phyloP scores from a whole-genome alignment of 2,797 vertebrate genomes.

The Microctenopoma stevenorrisi region DNA sequence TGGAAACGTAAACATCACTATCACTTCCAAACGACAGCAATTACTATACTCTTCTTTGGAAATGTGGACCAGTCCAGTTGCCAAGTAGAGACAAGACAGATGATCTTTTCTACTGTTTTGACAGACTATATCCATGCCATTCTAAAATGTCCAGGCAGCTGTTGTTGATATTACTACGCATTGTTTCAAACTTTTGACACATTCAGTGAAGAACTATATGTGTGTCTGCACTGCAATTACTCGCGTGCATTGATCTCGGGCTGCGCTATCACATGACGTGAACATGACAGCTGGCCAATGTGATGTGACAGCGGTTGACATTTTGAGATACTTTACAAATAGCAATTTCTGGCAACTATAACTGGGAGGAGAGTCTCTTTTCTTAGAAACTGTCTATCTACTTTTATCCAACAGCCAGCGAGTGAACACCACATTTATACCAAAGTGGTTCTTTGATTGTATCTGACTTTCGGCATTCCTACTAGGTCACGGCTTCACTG shows the following conservation, averaged over 20 bases:
- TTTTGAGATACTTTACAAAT: constrained; percentile 38
- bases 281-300: constrained; percentile 54
- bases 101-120: constrained; percentile 56
- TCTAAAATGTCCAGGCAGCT: constrained; percentile 65
- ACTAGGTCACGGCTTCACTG: constrained; percentile 19
- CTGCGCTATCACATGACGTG: constrained; percentile 33
- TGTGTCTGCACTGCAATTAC: constrained; percentile 37
- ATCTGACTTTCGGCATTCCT: constrained; percentile 27
- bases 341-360: constrained; percentile 25
- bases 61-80: constrained; percentile 47
- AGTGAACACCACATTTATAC: constrained; percentile 46
- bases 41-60: constrained; percentile 61
- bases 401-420: constrained; percentile 26
- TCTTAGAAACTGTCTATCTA: constrained; percentile 15
- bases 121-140: constrained; percentile 57
- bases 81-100: constrained; percentile 50
- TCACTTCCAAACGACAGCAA: constrained; percentile 67
- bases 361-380: constrained; percentile 38
- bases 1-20: constrained; percentile 71
- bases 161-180: constrained; percentile 35
- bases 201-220: constrained; percentile 33
- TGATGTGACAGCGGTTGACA: constrained; percentile 51
- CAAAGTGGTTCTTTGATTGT: constrained; percentile 57
- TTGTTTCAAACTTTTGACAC: constrained; percentile 38
- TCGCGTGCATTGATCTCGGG: constrained; percentile 38